Percentiles rank a stretch among this genome's conserved stretches.
Evolutionary conservation across 23 tunicate species (phyloP).

Genomic region (Diplosoma virens): DNA sequence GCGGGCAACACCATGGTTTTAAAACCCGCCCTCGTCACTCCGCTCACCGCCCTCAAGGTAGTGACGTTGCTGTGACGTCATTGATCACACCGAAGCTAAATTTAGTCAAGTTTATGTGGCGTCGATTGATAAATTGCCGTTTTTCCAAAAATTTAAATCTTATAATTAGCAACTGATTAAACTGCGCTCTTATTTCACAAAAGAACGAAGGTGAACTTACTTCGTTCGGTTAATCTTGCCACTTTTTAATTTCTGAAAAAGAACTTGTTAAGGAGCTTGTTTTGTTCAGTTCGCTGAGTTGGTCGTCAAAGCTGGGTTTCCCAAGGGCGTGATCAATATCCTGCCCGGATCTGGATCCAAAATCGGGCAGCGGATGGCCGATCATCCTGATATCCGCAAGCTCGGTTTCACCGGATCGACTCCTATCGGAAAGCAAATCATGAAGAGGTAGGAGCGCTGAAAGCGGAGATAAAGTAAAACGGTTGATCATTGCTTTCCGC

Average conservation of each 20-base stretch:
- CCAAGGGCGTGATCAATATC: slow-evolving; percentile 94
- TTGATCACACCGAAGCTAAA: too few relatives aligned
- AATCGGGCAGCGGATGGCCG: slow-evolving; percentile 91
- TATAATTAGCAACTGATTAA: too few relatives aligned
- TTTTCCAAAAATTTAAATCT: too few relatives aligned
- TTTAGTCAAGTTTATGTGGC: too few relatives aligned
- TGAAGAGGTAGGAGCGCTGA: slow-evolving; percentile 65
- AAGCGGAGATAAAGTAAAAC: too few relatives aligned
- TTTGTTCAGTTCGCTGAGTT: slow-evolving; percentile 82
- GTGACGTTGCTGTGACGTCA: too few relatives aligned
- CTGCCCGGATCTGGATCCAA: slow-evolving; percentile 92
- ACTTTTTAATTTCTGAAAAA: too few relatives aligned
- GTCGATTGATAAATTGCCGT: too few relatives aligned
- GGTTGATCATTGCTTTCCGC: too few relatives aligned
- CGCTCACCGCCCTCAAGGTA: slow-evolving; percentile 91
- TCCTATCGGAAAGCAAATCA: slow-evolving; percentile 93
- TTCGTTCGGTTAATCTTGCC: too few relatives aligned
- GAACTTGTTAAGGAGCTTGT: background rate
- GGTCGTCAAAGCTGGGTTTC: slow-evolving; percentile 93
- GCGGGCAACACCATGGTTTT: slow-evolving; percentile 95
- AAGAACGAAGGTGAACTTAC: too few relatives aligned
- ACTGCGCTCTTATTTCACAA: too few relatives aligned
- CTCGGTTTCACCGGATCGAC: slow-evolving; percentile 97
- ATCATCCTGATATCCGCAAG: slow-evolving; percentile 94
- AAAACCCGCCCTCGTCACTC: slow-evolving; percentile 97